Conservation (phyloP, 1,140 invertebrate genomes). For the Heterodera carotae region DNA sequence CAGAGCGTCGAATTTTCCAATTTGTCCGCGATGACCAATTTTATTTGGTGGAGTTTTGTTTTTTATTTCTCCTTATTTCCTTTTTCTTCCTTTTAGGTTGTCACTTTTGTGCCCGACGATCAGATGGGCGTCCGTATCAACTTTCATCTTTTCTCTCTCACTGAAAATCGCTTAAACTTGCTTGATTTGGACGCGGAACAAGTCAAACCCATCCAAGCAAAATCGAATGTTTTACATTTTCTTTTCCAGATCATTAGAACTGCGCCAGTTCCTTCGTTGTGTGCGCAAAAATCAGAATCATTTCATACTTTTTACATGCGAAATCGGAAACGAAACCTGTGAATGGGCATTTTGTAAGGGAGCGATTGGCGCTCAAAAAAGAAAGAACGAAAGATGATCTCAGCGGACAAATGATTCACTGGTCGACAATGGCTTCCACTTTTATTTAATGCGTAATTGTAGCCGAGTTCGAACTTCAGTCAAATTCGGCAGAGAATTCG, state of each 20-base stretch:
- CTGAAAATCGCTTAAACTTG: slow-evolving; percentile 17
- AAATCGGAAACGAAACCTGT: background rate
- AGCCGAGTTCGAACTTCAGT: too few relatives aligned
- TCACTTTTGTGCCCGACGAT: slow-evolving; percentile 35
- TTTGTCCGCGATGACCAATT: slow-evolving; percentile 40
- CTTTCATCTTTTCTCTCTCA: slow-evolving; percentile 34
- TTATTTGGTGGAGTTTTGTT: slow-evolving; percentile 36
- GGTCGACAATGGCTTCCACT: too few relatives aligned
- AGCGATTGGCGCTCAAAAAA: too few relatives aligned
- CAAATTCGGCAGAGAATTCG: too few relatives aligned
- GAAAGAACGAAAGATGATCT: too few relatives aligned
- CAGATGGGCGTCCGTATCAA: slow-evolving; percentile 31
- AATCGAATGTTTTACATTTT: background rate
- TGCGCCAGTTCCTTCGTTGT: slow-evolving; percentile 6
- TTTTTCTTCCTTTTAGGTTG: slow-evolving; percentile 19
- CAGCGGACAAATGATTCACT: too few relatives aligned
- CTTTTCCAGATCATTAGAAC: slow-evolving; percentile 9
- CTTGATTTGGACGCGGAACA: slow-evolving; percentile 29
- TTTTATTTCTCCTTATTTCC: background rate
- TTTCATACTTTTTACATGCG: background rate
- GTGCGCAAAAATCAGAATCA: slow-evolving; percentile 1
- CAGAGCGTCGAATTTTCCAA: slow-evolving; percentile 40
- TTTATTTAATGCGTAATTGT: too few relatives aligned
- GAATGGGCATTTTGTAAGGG: too few relatives aligned
- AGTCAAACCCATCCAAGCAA: background rate